A percentile compares a stretch with the other conserved stretches of the same genome.
Conservation (phyloP, 2,797 vertebrate genomes). For the Perodicticus potto region DNA sequence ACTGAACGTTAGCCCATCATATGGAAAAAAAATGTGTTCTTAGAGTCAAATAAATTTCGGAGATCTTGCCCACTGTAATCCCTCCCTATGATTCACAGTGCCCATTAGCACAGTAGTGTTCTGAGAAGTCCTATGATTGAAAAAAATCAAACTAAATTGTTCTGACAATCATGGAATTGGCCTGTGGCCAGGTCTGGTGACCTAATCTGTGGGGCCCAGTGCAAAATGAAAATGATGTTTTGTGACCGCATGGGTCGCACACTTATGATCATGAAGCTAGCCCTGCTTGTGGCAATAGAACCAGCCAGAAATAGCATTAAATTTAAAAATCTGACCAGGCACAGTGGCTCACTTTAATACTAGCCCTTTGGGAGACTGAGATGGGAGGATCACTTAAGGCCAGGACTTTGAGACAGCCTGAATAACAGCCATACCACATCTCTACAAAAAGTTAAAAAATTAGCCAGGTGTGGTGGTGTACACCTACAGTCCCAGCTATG, state of each 20-base stretch:
- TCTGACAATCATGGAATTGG: neutral
- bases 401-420: neutral
- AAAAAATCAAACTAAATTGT: neutral
- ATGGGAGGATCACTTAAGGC: neutral
- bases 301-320: neutral
- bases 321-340: neutral
- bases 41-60: neutral
- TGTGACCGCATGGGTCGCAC: neutral
- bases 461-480: neutral
- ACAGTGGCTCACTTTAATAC: neutral
- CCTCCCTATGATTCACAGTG: accelerated
- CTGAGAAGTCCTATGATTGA: accelerated
- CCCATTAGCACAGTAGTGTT: neutral
- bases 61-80: neutral
- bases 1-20: neutral
- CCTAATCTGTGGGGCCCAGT: neutral
- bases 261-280: neutral
- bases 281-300: neutral
- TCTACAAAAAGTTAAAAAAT: neutral
- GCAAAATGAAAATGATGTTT: neutral
- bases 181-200: neutral
- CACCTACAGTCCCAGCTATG: neutral
- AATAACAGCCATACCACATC: neutral
- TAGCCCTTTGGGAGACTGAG: neutral
- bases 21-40: neutral